A percentile compares a stretch with the other conserved stretches of the same genome.
Conservation (phyloP, 2,113 vertebrate genomes). For the Tragelaphus strepsiceros region DNA sequence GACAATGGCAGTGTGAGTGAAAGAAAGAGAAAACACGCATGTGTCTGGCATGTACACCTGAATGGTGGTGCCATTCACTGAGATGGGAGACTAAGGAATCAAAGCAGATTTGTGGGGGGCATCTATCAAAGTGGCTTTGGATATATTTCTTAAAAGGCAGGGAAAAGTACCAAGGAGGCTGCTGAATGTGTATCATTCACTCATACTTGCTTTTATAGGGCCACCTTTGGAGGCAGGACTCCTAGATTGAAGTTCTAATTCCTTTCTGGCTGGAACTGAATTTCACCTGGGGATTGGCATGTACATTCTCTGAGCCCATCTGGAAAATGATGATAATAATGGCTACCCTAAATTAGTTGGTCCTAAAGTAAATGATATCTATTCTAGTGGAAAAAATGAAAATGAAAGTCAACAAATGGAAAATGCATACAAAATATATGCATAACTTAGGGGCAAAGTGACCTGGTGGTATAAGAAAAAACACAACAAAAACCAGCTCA, state of each 20-base stretch:
- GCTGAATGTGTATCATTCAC: background rate
- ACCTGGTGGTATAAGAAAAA: background rate
- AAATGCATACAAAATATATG: background rate
- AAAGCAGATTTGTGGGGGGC: background rate
- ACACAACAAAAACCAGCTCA: background rate
- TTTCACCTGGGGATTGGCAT: background rate
- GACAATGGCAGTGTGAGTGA: background rate
- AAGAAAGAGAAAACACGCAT: background rate
- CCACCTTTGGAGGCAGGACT: background rate
- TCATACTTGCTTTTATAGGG: background rate
- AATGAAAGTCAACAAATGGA: slow-evolving; percentile 8
- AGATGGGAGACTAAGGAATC: background rate
- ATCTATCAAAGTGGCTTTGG: background rate
- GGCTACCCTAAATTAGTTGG: background rate
- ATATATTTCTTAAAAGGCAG: background rate
- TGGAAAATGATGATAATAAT: slow-evolving; percentile 32
- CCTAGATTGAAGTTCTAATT: background rate
- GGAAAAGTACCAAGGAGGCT: background rate
- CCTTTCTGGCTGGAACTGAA: background rate
- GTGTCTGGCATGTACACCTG: background rate
- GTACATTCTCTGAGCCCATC: background rate
- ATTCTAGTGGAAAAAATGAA: slow-evolving; percentile 5
- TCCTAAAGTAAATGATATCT: slow-evolving; percentile 17
- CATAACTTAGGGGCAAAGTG: background rate
- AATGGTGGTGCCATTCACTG: background rate